Conservation (phyloP, 2,113 vertebrate genomes). For the Canis aureus region DNA sequence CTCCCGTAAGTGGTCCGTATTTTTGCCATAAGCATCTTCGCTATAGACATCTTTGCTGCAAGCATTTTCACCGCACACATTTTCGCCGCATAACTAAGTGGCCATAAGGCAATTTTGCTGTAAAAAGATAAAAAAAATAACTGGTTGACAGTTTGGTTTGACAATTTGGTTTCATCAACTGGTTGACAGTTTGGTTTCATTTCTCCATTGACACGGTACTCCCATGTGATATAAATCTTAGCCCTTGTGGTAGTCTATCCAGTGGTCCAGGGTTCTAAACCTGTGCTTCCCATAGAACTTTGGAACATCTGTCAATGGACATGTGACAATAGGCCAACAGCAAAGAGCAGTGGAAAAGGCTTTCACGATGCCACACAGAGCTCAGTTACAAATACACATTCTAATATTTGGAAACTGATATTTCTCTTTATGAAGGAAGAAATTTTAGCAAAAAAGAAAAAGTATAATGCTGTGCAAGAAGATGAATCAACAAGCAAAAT, state of each 20-base stretch:
- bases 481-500: not conserved
- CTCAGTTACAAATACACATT: not conserved
- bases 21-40: not conserved
- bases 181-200: not conserved
- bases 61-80: not conserved
- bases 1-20: not conserved
- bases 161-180: not conserved
- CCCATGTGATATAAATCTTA: not conserved
- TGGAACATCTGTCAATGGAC: not conserved
- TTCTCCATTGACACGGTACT: not conserved
- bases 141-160: not conserved
- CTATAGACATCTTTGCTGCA: not conserved
- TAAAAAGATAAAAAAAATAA: not conserved
- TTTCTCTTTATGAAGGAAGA: not conserved
- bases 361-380: not conserved
- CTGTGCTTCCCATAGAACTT: not conserved
- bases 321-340: not conserved
- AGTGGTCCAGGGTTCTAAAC: not conserved
- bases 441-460: not conserved
- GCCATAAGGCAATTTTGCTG: not conserved
- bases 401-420: not conserved
- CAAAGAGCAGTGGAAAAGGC: not conserved
- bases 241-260: not conserved
- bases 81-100: not conserved
- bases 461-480: not conserved